Conservation (phyloP, 2,113 vertebrate species). For the Aphelocoma coerulescens region DNA sequence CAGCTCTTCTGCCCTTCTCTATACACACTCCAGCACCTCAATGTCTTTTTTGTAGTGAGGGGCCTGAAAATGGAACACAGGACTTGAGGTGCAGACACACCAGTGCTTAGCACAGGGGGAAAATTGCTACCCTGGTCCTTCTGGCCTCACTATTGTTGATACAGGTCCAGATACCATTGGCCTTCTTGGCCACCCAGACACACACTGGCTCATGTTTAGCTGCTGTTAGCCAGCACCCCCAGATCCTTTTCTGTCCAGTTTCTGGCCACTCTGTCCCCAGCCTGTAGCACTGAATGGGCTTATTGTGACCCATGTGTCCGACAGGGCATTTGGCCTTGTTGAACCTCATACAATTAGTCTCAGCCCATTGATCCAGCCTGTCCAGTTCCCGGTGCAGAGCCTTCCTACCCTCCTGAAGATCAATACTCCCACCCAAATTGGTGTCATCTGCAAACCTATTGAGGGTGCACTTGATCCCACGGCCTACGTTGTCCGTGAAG, state of each 20-base stretch:
- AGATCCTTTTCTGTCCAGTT: neutral
- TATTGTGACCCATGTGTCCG: neutral
- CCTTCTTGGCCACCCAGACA: neutral
- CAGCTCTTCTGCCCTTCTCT: neutral
- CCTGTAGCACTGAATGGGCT: neutral
- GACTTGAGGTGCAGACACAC: neutral
- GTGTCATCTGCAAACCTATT: neutral
- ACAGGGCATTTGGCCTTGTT: neutral
- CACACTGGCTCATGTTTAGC: neutral
- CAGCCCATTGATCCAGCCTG: rapidly evolving
- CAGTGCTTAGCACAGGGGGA: too few species aligned
- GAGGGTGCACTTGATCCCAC: neutral
- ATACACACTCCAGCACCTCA: neutral
- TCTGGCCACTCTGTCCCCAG: too few species aligned
- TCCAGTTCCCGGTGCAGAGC: neutral
- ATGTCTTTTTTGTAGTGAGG: neutral
- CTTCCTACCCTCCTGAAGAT: neutral
- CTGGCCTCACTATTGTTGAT: neutral
- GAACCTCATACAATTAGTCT: neutral
- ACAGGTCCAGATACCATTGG: neutral
- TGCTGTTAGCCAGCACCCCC: neutral
- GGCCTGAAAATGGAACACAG: neutral
- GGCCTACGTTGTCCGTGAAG: neutral
- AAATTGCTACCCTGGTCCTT: neutral
- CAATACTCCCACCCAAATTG: neutral